Percentiles rank a stretch among this genome's conserved stretches.
These are phyloP conservation scores for Lysiphlebus fabarum DNA, from an alignment of 1,140 invertebrate species.

Conservation along the genomic window DNA sequence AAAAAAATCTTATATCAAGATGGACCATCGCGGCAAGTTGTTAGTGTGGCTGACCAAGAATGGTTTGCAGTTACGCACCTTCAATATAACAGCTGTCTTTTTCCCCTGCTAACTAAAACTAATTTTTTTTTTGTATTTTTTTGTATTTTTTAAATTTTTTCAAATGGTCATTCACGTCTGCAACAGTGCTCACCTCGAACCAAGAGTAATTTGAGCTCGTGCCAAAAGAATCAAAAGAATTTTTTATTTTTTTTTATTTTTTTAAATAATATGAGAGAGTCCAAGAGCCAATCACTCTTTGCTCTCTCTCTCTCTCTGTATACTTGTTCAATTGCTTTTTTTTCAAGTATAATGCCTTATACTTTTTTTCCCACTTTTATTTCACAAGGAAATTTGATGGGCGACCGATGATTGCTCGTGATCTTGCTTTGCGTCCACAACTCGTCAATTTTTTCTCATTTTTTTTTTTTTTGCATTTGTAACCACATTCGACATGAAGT, in stretches of 20 bases:
- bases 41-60: constrained; percentile 38
- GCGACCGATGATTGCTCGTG: constrained; percentile 19
- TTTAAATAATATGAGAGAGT: constrained; percentile 1
- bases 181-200: neutral
- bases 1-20: constrained; percentile 4
- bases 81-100: constrained; percentile 33
- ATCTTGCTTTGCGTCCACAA: constrained; percentile 7
- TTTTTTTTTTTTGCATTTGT: neutral
- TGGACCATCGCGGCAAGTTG: constrained; percentile 21
- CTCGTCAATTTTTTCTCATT: constrained; percentile 13
- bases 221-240: constrained; percentile 37
- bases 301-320: constrained; percentile 8
- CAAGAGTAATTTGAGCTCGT: constrained; percentile 39
- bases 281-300: constrained; percentile 21
- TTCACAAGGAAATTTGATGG: constrained; percentile 28
- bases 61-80: constrained; percentile 30
- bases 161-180: constrained; percentile 19
- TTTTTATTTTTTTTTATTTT: constrained; percentile 25
- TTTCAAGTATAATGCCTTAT: constrained; percentile 15
- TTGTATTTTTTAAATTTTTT: constrained; percentile 4
- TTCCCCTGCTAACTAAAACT: constrained; percentile 13
- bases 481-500: neutral
- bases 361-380: constrained; percentile 28
- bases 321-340: constrained; percentile 8
- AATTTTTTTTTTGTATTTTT: constrained; percentile 6